Base-by-base conservation (phyloP, 2,888 invertebrate species). In the Plagiodera versicolora region DNA sequence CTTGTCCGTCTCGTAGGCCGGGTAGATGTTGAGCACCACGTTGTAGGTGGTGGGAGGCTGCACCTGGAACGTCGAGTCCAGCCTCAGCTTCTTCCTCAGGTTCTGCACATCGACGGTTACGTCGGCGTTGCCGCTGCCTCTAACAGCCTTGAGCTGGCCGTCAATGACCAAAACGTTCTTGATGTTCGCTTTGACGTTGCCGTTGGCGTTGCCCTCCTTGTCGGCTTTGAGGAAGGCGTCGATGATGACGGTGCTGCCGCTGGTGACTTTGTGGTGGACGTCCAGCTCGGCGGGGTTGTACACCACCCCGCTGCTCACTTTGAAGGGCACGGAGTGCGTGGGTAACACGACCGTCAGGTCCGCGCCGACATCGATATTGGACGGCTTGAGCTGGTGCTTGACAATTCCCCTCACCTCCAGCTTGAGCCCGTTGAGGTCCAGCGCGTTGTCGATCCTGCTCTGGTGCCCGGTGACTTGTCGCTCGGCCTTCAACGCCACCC, bases 1-100 rank as follows among this genome's bases (percentile, higher is more conserved):
- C 46, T 87, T 87, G 73, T 90, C 87, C 72, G 88, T 89, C 52
- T 87, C 87, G 62, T 84, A 88, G 75, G 91, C 86, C 28, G 90
- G 86, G 68, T 82, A 86, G 2, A 93, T 54, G 48, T 86, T 89
- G 0, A 87, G 71, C 49, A 86, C 85, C 0, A 86, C 82, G 63
- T 86, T 84, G 76, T 85, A 88, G 1, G 83, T 83, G 0, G 83
- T 83, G 0, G 87, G 86, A 0, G 86, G 83, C 53, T 84, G 83
- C 0, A 87, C 77, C 0, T 83, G 80, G 71, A 92, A 85, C 53
- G 87, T 87, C 0, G 87, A 82, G 46, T 86, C 87, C 3, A 83
- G 77, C 71, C 87, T 88, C 28, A 88, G 72, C 73, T 87, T 87
- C 53, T 86, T 84, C 62, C 85, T 83, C 18, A 83, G 80, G 77